A percentile compares a stretch with the other conserved stretches of the same genome.
Conservation (phyloP, 2,888 invertebrate species). For the Sarcophaga carnaria region DNA sequence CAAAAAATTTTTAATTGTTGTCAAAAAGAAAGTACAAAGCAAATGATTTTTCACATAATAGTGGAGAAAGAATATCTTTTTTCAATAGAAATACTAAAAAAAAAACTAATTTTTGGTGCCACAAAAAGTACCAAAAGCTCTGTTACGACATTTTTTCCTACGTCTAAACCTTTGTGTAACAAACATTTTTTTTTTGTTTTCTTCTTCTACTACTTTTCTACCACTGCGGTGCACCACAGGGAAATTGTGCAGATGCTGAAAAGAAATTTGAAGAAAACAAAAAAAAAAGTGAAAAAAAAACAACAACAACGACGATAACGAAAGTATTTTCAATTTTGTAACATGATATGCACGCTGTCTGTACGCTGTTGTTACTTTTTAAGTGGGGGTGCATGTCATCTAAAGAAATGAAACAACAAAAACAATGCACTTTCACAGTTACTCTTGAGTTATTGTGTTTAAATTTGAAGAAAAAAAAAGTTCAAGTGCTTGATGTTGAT, state of each 20-base stretch:
- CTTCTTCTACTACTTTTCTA: too few species aligned
- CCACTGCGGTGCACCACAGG: background rate
- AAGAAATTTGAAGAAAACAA: background rate
- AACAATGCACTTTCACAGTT: conserved; percentile 35
- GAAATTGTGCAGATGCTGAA: background rate
- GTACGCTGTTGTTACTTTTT: conserved; percentile 18
- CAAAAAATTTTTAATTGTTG: too few species aligned
- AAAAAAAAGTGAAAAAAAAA: background rate
- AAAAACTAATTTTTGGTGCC: too few species aligned
- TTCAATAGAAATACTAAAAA: too few species aligned
- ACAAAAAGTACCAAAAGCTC: too few species aligned
- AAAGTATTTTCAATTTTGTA: conserved; percentile 46
- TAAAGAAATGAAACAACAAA: conserved; percentile 13
- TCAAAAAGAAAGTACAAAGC: too few species aligned
- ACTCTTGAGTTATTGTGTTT: background rate
- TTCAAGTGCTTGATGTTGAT: background rate
- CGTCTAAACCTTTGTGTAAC: too few species aligned
- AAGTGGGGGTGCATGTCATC: conserved; percentile 41
- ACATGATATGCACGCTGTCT: conserved; percentile 7
- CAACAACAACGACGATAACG: conserved; percentile 25
- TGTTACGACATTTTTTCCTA: too few species aligned
- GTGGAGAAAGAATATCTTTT: too few species aligned
- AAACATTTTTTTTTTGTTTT: too few species aligned
- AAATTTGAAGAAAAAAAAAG: background rate
- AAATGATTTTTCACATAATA: too few species aligned